Conservation (phyloP, 2,888 invertebrate genomes). For the Parapristionchus giblindavisi region DNA sequence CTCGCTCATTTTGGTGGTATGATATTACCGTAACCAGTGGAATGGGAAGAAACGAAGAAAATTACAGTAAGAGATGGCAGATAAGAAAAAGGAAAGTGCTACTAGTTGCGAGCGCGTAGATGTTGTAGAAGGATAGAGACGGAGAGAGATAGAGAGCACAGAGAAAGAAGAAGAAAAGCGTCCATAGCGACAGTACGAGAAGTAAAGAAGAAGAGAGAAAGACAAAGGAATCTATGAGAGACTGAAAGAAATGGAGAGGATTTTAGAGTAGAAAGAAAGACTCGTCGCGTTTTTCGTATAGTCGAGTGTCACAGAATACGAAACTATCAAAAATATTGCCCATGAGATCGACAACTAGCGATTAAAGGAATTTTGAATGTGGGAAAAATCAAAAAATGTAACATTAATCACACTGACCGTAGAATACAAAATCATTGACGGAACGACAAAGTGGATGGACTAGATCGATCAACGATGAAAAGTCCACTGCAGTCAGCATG, state of each 20-base stretch:
- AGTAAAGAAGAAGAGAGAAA: not conserved
- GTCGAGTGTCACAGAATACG: no score
- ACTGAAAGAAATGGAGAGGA: no score
- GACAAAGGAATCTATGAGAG: not conserved
- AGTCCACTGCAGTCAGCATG: slow-evolving; percentile 58
- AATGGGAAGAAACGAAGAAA: slow-evolving; percentile 9
- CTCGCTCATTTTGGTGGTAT: slow-evolving; percentile 9
- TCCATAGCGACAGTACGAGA: slow-evolving; percentile 15
- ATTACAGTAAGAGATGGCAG: not conserved
- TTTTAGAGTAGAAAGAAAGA: no score
- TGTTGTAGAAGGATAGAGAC: not conserved
- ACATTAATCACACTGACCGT: slow-evolving; percentile 20
- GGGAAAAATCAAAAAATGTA: no score
- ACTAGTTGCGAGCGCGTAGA: no score
- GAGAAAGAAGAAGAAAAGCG: slow-evolving; percentile 14
- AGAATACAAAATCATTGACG: slow-evolving; percentile 55
- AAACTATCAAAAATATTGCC: no score
- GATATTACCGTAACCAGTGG: not conserved
- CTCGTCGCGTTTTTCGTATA: no score
- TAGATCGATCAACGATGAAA: slow-evolving; percentile 53
- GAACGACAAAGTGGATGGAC: slow-evolving; percentile 60
- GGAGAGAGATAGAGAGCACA: slow-evolving; percentile 10
- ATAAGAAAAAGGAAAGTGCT: slow-evolving; percentile 2
- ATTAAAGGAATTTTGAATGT: no score
- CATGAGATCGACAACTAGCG: no score